Percentiles rank a stretch among this genome's conserved stretches.
These are phyloP conservation scores for Mellilla xanthometata DNA, from an alignment of 2,888 invertebrate species.

Conservation along the genomic window DNA sequence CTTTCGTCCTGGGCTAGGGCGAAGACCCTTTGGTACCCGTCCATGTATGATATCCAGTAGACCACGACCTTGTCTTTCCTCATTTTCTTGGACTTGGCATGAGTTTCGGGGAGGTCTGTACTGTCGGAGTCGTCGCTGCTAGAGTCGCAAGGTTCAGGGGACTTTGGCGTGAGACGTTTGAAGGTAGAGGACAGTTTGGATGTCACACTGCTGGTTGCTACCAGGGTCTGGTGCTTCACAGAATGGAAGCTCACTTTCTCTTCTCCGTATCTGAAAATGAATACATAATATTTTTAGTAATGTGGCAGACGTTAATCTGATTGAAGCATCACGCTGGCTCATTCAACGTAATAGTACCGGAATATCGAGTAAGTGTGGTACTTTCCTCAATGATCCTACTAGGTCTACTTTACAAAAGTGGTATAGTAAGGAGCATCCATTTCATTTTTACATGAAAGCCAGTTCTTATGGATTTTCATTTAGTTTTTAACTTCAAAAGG, in stretches of 20 bases:
- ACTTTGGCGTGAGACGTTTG: slow-evolving; percentile 76
- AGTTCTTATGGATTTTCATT: too few species aligned
- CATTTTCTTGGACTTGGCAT: slow-evolving; percentile 82
- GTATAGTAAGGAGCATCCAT: too few species aligned
- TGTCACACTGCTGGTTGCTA: slow-evolving; percentile 72
- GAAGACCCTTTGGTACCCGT: slow-evolving; percentile 88
- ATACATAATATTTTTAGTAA: too few species aligned
- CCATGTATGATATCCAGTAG: slow-evolving; percentile 91
- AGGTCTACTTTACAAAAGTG: too few species aligned
- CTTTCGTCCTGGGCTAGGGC: slow-evolving; percentile 90
- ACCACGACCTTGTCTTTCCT: slow-evolving; percentile 89
- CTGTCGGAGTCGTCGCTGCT: slow-evolving; percentile 84
- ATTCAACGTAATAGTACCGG: too few species aligned
- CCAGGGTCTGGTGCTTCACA: slow-evolving; percentile 80
- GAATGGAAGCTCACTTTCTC: slow-evolving; percentile 89
- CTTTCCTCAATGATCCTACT: too few species aligned
- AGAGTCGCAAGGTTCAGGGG: slow-evolving; percentile 79
- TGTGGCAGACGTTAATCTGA: too few species aligned
- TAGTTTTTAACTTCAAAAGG: too few species aligned
- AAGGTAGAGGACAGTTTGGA: slow-evolving; percentile 81
- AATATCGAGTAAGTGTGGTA: too few species aligned
- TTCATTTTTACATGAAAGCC: too few species aligned
- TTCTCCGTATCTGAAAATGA: slow-evolving; percentile 82
- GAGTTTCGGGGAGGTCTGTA: slow-evolving; percentile 68
- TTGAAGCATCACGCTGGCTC: too few species aligned